Conservation (phyloP, 2,888 invertebrate genomes). For the Drosophila demipolita region DNA sequence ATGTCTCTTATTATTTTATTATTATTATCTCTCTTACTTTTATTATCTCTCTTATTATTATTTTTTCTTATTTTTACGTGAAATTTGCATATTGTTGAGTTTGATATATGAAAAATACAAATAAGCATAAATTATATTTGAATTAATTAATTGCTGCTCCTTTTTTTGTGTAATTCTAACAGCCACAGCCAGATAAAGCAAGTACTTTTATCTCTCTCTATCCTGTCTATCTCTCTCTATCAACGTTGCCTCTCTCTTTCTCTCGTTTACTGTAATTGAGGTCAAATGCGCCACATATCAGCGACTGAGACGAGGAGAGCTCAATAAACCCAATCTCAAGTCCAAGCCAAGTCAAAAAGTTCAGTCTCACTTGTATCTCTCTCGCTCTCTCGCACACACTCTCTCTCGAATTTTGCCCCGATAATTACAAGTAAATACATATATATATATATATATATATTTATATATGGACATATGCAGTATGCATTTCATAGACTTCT, state of each 20-base stretch:
- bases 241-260: neutral
- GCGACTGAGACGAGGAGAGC: conserved; percentile 24
- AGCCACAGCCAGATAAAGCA: neutral
- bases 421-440: conserved; percentile 28
- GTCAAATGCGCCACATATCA: conserved; percentile 47
- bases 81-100: neutral
- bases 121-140: conserved; percentile 33
- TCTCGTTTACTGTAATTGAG: conserved; percentile 37
- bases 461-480: neutral
- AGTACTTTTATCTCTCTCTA: neutral
- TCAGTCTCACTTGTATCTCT: neutral
- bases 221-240: neutral
- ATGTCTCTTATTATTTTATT: neutral
- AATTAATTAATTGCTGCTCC: conserved; percentile 50
- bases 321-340: conserved; percentile 49
- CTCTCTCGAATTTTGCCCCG: conserved; percentile 6
- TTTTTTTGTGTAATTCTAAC: too few species aligned
- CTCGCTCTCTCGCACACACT: neutral
- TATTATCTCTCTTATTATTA: neutral
- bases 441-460: neutral
- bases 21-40: neutral
- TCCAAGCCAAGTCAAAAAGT: conserved; percentile 19
- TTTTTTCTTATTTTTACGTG: neutral
- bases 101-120: conserved; percentile 13
- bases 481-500: conserved; percentile 23